Base-by-base conservation (phyloP, 1,140 invertebrate species). In the Lerema accius region DNA sequence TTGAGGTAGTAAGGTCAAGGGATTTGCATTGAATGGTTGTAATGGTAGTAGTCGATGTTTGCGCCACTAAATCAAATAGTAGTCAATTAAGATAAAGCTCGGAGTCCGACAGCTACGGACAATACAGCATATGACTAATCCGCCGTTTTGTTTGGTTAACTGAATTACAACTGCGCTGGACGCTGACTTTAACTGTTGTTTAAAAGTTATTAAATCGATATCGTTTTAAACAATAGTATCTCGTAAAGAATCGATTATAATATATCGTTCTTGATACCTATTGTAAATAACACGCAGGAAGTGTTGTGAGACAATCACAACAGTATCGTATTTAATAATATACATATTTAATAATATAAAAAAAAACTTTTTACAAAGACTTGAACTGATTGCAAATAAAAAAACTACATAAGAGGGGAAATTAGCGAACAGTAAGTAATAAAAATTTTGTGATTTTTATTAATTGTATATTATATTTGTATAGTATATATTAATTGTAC, bases 31-130 rank as follows among this genome's bases (percentile, higher is more conserved):
- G 23, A 14, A 13, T 19, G 14, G 50, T 49, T 63, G 0, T 35
- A 58, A 53, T 40, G 15, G 61, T 65, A 65, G 32, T 78, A 76
- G 46, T 72, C 63, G 42, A 32, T 56, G 42, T 69, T 78, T 70
- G 75, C 69, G 71, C 76, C 66, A 84, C 77, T 89, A 86, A 89
- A 89, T 89, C 84, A 87, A 87, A 89, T 80, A 73, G 77, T 77
- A 82, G 82, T 87, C 86, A 89, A 89, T 89, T 89, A 89, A 87
- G 86, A 89, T 89, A 89, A 89, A 86, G 79, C 83, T 73, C 69
- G 67, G 65, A 77, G 66, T 76, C 70, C 78, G 83, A 87, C 83
- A 84, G 82, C 80, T 71, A 69, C 69, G 75, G 77, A 89, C 86
- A 89, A 85, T 89, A 76, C 75, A 71, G 63, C 72, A 81, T 87